Conservation (phyloP, 2,797 vertebrate species). For the Anguilla megastoma region DNA sequence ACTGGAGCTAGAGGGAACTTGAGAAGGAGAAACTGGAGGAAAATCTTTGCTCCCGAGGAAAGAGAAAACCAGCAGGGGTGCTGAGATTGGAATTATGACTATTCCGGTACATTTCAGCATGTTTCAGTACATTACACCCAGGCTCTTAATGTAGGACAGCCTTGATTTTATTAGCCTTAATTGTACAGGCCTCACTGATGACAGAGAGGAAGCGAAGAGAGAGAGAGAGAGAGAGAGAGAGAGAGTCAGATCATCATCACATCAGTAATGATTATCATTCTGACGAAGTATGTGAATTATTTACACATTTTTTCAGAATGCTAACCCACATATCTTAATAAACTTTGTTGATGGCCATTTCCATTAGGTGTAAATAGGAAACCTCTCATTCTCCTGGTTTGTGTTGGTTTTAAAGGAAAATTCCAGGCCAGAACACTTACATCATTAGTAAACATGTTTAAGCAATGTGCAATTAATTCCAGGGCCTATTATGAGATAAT, state of each 20-base stretch:
- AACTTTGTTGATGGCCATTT: slow-evolving; percentile 40
- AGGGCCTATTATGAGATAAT: too few relatives aligned
- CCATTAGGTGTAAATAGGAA: slow-evolving; percentile 46
- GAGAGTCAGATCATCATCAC: too few relatives aligned
- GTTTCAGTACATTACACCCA: neutral
- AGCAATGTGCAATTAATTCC: too few relatives aligned
- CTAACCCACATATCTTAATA: slow-evolving; percentile 54
- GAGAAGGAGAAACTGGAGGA: neutral
- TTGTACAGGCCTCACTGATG: neutral
- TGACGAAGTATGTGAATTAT: too few relatives aligned
- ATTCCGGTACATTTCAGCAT: neutral
- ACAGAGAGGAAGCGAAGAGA: too few relatives aligned
- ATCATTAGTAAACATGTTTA: too few relatives aligned
- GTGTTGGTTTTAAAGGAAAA: slow-evolving; percentile 37
- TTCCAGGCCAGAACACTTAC: too few relatives aligned
- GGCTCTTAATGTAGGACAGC: neutral
- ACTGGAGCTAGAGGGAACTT: neutral
- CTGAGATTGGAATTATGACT: neutral
- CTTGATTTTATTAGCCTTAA: neutral
- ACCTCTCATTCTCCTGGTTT: slow-evolving; percentile 37
- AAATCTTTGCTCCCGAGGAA: neutral
- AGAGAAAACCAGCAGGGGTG: neutral
- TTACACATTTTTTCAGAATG: slow-evolving; percentile 50
- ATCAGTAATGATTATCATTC: too few relatives aligned
- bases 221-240: too few relatives aligned